Evolutionary conservation across 2,113 vertebrate genomes (phyloP), one percentile per base, ranked within the genome.

Genomic region (Apteryx mantelli): DNA sequence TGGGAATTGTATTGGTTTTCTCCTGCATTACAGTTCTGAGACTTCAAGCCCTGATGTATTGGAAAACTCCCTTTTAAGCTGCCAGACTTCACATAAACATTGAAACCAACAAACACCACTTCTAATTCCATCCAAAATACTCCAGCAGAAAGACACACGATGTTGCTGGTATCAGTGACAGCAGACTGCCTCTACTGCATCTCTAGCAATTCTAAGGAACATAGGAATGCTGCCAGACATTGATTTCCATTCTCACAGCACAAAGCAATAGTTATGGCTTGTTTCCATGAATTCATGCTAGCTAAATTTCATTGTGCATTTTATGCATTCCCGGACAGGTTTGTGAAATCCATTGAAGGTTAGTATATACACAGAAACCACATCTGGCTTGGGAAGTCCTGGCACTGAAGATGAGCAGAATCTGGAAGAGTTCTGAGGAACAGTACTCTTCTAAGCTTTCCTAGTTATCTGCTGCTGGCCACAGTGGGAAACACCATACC

Each of bases 221-320:
- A 69, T 3, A 94, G 83, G 80, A 93, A 73, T 17, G 68, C 56
- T 69, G 69, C 77, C 92, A 95, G 91, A 34, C 42, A 42, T 32
- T 71, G 70, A 94, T 84, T 95, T 93, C 55, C 52, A 55, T 52
- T 88, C 50, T 93, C 18, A 76, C 38, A 81, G 32, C 78, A 77
- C 28, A 76, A 46, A 56, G 80, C 11, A 86, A 88, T 36, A 61
- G 24, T 36, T 91, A 50, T 9, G 61, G 52, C 38, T 84, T 96
- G 42, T 93, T 95, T 84, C 38, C 74, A 71, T n/a, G 26, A 89
- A 84, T 42, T 42, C 38, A 70, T 44, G 86, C 46, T 53, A 88
- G 36, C 48, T 70, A 81, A 18, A 68, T 65, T 90, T 92, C 69
- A 84, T 34, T 81, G 73, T 91, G 44, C 55, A 30, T 83, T 93